Conservation (phyloP, 2,888 invertebrate species). For the Anoplius nigerrimus region DNA sequence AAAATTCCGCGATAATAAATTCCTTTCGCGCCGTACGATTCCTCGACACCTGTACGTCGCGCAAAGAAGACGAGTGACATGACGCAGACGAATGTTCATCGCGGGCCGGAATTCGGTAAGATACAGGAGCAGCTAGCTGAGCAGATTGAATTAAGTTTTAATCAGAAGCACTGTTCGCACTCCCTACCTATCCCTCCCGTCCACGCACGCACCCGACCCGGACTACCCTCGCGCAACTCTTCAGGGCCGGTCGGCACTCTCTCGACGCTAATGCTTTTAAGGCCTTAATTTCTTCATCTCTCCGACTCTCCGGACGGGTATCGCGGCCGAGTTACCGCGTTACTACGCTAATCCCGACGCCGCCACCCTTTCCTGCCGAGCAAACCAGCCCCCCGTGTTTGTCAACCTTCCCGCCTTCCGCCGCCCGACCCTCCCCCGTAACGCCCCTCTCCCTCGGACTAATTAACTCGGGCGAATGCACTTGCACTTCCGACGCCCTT, state of each 20-base stretch:
- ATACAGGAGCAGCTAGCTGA: constrained; percentile 24
- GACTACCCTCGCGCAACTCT: constrained; percentile 35
- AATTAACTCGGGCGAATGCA: constrained; percentile 36
- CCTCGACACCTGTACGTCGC: too few species aligned
- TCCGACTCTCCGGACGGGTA: constrained; percentile 53
- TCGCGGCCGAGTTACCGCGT: constrained; percentile 59
- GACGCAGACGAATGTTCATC: constrained; percentile 1
- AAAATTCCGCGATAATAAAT: background rate
- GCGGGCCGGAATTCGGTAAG: constrained; percentile 6
- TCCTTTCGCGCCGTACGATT: background rate
- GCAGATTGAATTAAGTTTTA: constrained; percentile 66
- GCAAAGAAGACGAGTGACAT: background rate
- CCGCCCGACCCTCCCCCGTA: constrained; percentile 35
- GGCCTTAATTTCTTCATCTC: constrained; percentile 66
- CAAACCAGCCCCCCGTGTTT: constrained; percentile 37
- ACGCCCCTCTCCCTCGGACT: constrained; percentile 33
- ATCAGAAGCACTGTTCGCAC: constrained; percentile 54
- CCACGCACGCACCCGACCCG: constrained; percentile 16
- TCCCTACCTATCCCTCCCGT: constrained; percentile 29
- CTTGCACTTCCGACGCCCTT: background rate
- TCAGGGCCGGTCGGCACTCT: constrained; percentile 10
- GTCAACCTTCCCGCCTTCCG: constrained; percentile 53
- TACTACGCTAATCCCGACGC: constrained; percentile 57
- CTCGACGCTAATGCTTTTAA: constrained; percentile 61
- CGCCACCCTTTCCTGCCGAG: constrained; percentile 24